Evolutionary conservation across 2,797 vertebrate genomes (phyloP).

Genomic region (Takifugu rubripes): DNA sequence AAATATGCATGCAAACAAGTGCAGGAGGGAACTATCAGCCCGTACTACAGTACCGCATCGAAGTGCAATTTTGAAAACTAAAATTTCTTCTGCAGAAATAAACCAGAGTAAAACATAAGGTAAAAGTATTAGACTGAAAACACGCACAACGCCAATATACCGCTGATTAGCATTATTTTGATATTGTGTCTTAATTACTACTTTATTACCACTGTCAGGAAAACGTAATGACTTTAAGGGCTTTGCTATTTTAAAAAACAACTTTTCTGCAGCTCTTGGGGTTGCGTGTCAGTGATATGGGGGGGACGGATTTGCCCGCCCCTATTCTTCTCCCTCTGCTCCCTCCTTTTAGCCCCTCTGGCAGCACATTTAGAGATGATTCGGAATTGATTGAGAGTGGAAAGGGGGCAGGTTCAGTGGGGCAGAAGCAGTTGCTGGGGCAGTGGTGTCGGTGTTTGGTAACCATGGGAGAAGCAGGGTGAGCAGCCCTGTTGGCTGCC

Average conservation of each 20-base stretch:
- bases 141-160: no score
- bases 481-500: constrained; percentile 51
- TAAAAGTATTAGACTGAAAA: no score
- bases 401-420: constrained; percentile 68
- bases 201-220: no score
- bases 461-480: constrained; percentile 35
- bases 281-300: constrained; percentile 2
- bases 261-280: constrained; percentile 1
- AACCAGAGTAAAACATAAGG: no score
- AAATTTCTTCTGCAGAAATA: no score
- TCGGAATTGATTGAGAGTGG: constrained; percentile 74
- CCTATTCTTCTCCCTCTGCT: constrained; percentile 58
- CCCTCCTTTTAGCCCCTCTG: constrained; percentile 54
- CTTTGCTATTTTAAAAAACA: background rate
- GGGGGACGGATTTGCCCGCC: constrained; percentile 35
- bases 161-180: no score
- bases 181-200: no score
- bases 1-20: constrained; percentile 23
- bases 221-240: no score
- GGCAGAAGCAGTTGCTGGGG: constrained; percentile 72
- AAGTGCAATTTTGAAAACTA: background rate
- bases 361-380: constrained; percentile 63
- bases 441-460: constrained; percentile 48
- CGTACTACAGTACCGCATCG: background rate
- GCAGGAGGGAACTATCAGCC: background rate